These are phyloP conservation scores for Geophilus truncorum DNA, from an alignment of 2,888 invertebrate species.

Conservation along the genomic window DNA sequence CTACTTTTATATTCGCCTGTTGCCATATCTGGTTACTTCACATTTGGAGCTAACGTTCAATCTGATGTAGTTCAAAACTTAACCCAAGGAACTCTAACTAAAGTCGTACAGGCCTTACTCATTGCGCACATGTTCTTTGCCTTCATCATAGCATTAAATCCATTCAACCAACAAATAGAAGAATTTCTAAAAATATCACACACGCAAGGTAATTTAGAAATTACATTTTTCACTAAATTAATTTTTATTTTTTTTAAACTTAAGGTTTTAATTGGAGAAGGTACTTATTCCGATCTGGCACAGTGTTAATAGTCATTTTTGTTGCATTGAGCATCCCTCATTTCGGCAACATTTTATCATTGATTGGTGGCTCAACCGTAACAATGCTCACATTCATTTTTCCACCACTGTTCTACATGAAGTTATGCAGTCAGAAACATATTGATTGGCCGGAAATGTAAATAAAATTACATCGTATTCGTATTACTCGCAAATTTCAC, in stretches of 20 bases:
- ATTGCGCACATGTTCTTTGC: conserved; percentile 61
- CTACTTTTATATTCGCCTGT: conserved; percentile 54
- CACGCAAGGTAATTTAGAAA: no score
- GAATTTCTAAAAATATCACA: conserved; percentile 59
- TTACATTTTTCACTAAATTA: conserved; percentile 52
- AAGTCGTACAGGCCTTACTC: conserved; percentile 60
- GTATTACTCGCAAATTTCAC: neutral
- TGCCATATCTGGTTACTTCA: conserved; percentile 58
- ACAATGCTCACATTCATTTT: conserved; percentile 63
- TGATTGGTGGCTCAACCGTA: conserved; percentile 66
- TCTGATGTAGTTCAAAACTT: conserved; percentile 60
- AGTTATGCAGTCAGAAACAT: conserved; percentile 53
- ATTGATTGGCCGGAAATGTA: conserved; percentile 53
- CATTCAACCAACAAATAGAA: conserved; percentile 65
- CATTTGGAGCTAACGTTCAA: conserved; percentile 58
- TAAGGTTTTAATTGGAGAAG: conserved; percentile 61
- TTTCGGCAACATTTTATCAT: conserved; percentile 63
- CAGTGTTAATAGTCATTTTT: conserved; percentile 59
- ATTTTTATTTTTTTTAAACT: conserved; percentile 40
- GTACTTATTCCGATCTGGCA: conserved; percentile 55
- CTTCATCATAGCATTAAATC: conserved; percentile 65
- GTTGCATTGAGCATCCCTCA: conserved; percentile 64
- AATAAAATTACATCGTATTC: conserved; percentile 31
- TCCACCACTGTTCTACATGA: conserved; percentile 63
- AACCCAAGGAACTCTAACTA: conserved; percentile 54